Percentiles rank a stretch among this genome's conserved stretches.
phyloP scores from a whole-genome alignment of 1,140 invertebrate genomes.

The Saccostrea echinata region DNA sequence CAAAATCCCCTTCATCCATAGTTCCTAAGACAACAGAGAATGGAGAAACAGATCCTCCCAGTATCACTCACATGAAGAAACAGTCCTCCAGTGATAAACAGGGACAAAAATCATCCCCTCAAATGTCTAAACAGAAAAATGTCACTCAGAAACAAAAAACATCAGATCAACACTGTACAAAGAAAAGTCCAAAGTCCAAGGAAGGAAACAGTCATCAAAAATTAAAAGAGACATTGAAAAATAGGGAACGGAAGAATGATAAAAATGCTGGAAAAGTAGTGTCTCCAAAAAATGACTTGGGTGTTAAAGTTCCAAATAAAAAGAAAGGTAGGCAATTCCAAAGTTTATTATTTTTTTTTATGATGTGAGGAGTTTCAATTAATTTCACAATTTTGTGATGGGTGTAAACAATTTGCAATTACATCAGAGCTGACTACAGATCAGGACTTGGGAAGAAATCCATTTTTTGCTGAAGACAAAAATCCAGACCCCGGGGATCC shows the following conservation, averaged over 20 bases:
- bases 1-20: constrained; percentile 23
- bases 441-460: constrained; percentile 43
- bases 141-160: background rate
- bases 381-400: background rate
- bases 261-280: background rate
- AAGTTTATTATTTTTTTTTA: too few species aligned
- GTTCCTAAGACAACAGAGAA: background rate
- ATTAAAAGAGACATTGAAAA: background rate
- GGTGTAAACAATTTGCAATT: background rate
- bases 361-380: too few species aligned
- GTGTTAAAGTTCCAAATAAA: background rate
- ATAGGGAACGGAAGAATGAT: background rate
- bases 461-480: constrained; percentile 50
- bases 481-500: background rate
- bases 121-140: background rate
- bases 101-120: background rate
- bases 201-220: background rate
- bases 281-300: background rate
- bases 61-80: background rate
- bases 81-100: background rate
- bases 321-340: background rate
- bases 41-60: background rate
- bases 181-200: background rate
- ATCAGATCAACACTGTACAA: background rate
- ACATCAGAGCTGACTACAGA: background rate